Base-by-base conservation (phyloP, 2,888 invertebrate species). In the Dioctria linearis region DNA sequence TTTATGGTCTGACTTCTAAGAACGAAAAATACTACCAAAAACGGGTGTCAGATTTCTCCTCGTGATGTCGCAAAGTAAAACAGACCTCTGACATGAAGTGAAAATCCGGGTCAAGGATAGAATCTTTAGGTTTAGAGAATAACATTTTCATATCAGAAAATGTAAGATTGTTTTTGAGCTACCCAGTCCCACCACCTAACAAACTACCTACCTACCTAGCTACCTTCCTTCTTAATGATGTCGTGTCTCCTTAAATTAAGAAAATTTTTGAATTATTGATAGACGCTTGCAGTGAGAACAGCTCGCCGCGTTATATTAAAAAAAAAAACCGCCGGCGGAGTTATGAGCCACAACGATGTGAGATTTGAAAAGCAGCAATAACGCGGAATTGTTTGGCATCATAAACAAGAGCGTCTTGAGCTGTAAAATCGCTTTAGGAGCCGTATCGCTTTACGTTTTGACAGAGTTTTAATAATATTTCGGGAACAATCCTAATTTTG, bases 221-320 rank as follows among this genome's bases (percentile, higher is more conserved):
- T n/a, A n/a, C n/a, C n/a, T n/a, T n/a, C n/a, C n/a, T n/a, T n/a
- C n/a, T n/a, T n/a, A n/a, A n/a, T n/a, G n/a, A n/a, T n/a, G n/a
- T 76, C 40, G 25, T 51, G 61, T 3, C n/a, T 42, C 39, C 13
- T 57, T 39, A 63, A 76, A 46, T 49, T 49, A 63, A 49, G 46
- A 76, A 76, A 76, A 76, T 76, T 78, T 78, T 78, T 78, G 78
- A 78, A 42, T 67, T 78, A 78, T 78, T 67, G 66, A 25, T 25
- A 66, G 43, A 42, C 78, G 78, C 37, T 78, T 78, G 78, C 78
- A 67, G 76, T 42, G 57, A 13, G 25, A 54, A 61, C 5, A 61
- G 39, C 6, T 8, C 6, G 1, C 25, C 61, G 25, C 25, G 25
- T 25, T 25, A 25, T 25, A 25, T 1, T 25, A 25, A 25, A 25